A percentile compares a stretch with the other conserved stretches of the same genome.
These are phyloP conservation scores for Doryteuthis pealeii DNA, from an alignment of 1,140 invertebrate genomes.

Conservation along the genomic window DNA sequence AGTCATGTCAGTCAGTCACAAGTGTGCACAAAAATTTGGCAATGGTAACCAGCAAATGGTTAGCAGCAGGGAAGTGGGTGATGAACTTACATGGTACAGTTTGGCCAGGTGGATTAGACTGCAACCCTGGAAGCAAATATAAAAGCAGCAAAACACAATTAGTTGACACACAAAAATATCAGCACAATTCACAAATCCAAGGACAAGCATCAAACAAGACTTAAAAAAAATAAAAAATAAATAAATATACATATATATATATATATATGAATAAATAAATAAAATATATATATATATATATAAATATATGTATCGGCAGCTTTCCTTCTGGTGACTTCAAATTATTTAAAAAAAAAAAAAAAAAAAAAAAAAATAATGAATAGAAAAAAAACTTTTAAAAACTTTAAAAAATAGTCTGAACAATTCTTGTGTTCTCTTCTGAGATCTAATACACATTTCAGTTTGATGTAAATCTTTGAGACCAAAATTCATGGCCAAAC, in stretches of 20 bases:
- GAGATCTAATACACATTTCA: too few relatives aligned
- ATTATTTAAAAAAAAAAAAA: slow-evolving; percentile 2
- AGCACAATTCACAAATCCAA: slow-evolving; percentile 6
- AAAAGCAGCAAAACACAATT: slow-evolving; percentile 28
- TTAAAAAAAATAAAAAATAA: background rate
- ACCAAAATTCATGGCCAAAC: too few relatives aligned
- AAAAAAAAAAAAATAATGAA: background rate
- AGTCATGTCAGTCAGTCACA: background rate
- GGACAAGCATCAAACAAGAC: background rate
- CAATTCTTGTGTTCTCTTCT: too few relatives aligned
- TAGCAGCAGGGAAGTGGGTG: slow-evolving; percentile 11
- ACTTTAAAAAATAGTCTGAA: background rate
- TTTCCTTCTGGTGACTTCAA: background rate
- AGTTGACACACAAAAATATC: background rate
- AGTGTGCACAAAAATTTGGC: slow-evolving; percentile 5
- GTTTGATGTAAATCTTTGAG: too few relatives aligned
- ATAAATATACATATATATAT: too few relatives aligned
- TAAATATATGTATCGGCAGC: too few relatives aligned
- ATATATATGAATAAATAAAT: too few relatives aligned
- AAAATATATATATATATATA: too few relatives aligned
- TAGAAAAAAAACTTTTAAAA: background rate
- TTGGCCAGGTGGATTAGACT: slow-evolving; percentile 41
- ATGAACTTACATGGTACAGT: slow-evolving; percentile 44
- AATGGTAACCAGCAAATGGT: slow-evolving; percentile 11
- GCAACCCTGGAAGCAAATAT: slow-evolving; percentile 34